A percentile compares a stretch with the other conserved stretches of the same genome.
phyloP scores from a whole-genome alignment of 2,797 vertebrate genomes.

The Takifugu ocellatus region DNA sequence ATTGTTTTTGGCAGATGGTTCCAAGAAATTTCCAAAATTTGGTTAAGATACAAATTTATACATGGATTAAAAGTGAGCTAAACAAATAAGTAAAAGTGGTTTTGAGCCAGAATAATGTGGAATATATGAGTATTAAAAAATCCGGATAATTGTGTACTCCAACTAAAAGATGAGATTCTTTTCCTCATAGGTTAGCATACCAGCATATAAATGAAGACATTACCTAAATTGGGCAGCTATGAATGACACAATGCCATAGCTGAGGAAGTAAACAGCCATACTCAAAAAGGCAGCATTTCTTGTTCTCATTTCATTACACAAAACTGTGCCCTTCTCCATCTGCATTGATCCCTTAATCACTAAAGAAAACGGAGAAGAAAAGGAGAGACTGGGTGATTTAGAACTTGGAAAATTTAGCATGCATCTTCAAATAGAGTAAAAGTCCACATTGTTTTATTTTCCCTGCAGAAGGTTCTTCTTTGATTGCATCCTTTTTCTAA shows the following conservation, averaged over 20 bases:
- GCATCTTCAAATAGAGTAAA: slow-evolving; percentile 73
- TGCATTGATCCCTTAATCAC: slow-evolving; percentile 35
- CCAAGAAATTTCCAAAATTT: neutral
- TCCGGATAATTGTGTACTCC: neutral
- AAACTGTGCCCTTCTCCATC: slow-evolving; percentile 51
- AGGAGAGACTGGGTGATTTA: slow-evolving; percentile 69
- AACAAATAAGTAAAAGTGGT: neutral
- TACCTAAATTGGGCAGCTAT: slow-evolving; percentile 23
- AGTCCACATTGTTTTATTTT: slow-evolving; percentile 59
- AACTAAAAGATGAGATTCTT: slow-evolving; percentile 2
- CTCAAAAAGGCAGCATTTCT: slow-evolving; percentile 47
- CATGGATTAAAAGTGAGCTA: neutral
- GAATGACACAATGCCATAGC: slow-evolving; percentile 18
- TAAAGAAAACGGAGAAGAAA: slow-evolving; percentile 40
- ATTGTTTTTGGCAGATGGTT: neutral
- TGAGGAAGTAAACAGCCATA: slow-evolving; percentile 59
- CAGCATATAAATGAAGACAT: slow-evolving; percentile 24
- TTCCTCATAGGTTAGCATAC: slow-evolving; percentile 7
- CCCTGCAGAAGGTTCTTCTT: slow-evolving; percentile 58
- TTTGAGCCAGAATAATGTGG: too few relatives aligned
- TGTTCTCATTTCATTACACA: slow-evolving; percentile 61
- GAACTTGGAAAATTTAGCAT: slow-evolving; percentile 67
- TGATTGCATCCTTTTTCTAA: slow-evolving; percentile 71
- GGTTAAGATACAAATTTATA: neutral
- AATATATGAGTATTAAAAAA: neutral